Conservation (phyloP, 2,797 vertebrate species). For the Borostomias antarcticus region DNA sequence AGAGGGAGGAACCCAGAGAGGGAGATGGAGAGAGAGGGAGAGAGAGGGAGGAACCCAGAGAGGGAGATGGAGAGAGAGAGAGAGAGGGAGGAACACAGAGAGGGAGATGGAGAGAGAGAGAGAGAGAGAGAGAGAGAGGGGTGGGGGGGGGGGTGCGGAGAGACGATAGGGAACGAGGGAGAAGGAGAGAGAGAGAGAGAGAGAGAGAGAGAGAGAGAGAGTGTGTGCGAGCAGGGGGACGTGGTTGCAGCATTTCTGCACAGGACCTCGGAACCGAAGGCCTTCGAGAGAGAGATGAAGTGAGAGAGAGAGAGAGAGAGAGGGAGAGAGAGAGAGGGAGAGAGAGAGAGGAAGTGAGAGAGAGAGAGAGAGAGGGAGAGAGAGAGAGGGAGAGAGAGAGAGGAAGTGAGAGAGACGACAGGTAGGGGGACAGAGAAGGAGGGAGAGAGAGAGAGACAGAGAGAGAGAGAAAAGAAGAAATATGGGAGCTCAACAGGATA, state of each 20-base stretch:
- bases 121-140: conserved; percentile 6
- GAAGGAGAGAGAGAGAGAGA: conserved; percentile 27
- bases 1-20: background rate
- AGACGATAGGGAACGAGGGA: conserved; percentile 38
- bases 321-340: no score
- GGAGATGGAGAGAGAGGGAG: conserved; percentile 22
- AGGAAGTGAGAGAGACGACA: conserved; percentile 27
- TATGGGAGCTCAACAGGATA: conserved; percentile 46
- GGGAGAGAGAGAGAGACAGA: conserved; percentile 21
- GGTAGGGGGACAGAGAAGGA: no score
- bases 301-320: background rate
- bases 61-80: background rate
- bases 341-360: conserved; percentile 10
- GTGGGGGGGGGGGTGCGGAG: conserved; percentile 12
- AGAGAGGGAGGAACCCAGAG: background rate
- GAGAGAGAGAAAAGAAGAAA: background rate
- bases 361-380: conserved; percentile 37
- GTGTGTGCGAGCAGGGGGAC: no score
- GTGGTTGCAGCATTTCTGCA: no score
- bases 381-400: no score
- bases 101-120: conserved; percentile 4
- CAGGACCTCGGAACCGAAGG: background rate
- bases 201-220: conserved; percentile 25
- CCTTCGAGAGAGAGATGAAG: background rate
- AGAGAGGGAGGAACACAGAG: background rate